A percentile compares a stretch with the other conserved stretches of the same genome.
These are phyloP conservation scores for Stratiomys singularior DNA, from an alignment of 2,888 invertebrate species.

Conservation along the genomic window DNA sequence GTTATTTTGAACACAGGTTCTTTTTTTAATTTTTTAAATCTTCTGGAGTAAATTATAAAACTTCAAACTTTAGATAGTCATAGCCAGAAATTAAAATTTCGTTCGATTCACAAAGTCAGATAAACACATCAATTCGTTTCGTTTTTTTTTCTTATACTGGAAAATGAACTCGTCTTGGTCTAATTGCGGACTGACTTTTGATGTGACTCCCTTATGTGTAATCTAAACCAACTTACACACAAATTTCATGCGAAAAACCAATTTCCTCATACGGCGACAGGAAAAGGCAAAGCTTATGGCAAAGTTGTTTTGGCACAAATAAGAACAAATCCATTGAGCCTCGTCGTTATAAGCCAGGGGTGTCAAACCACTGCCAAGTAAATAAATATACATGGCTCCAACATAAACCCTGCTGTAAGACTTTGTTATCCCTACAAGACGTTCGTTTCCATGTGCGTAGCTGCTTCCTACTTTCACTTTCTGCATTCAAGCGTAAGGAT, in stretches of 20 bases:
- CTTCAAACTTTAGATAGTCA: too few species aligned
- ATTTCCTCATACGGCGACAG: constrained; percentile 35
- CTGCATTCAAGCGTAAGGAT: background rate
- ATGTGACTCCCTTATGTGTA: too few species aligned
- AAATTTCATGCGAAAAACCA: background rate
- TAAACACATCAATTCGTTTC: too few species aligned
- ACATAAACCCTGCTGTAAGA: constrained; percentile 39
- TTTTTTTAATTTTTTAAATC: too few species aligned
- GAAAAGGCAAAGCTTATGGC: constrained; percentile 19
- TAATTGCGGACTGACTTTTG: too few species aligned
- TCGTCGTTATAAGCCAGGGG: constrained; percentile 48
- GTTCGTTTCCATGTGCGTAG: constrained; percentile 10
- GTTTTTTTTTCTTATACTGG: too few species aligned
- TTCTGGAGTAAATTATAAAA: too few species aligned
- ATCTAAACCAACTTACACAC: background rate
- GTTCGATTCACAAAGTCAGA: too few species aligned
- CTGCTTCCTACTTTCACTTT: background rate
- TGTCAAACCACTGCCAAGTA: constrained; percentile 45
- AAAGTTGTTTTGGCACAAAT: constrained; percentile 40
- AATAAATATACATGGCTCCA: constrained; percentile 50
- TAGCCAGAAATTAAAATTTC: too few species aligned
- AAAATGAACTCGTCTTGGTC: too few species aligned
- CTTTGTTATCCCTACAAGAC: constrained; percentile 41
- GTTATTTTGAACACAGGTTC: too few species aligned
- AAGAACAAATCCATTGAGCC: constrained; percentile 47